Evolutionary conservation across 2,888 invertebrate genomes (phyloP).

Genomic region (Pyralis farinalis): DNA sequence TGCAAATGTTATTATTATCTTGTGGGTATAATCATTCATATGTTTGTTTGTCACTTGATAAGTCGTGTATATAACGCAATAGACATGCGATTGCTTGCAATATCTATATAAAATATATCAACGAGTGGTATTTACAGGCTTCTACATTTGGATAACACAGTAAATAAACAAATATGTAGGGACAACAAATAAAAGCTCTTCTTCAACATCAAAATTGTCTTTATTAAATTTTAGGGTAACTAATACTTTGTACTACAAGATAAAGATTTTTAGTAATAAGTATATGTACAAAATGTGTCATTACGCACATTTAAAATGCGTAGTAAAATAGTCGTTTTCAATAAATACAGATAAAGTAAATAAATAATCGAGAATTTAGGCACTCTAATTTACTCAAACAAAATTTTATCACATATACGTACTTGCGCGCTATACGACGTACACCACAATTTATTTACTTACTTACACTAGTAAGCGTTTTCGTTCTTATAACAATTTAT

Average conservation of each 20-base stretch:
- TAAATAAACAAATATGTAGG: too few species aligned
- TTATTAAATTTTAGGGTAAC: conserved; percentile 71
- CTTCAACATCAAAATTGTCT: conserved; percentile 75
- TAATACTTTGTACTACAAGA: conserved; percentile 77
- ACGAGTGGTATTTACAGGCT: too few species aligned
- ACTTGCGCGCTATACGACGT: conserved; percentile 57
- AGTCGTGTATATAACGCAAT: too few species aligned
- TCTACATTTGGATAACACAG: too few species aligned
- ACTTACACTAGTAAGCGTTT: conserved; percentile 75
- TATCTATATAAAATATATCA: too few species aligned
- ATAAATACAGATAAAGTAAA: conserved; percentile 46
- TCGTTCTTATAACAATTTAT: conserved; percentile 71
- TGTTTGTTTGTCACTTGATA: too few species aligned
- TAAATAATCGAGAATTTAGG: conserved; percentile 72
- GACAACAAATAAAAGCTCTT: neutral
- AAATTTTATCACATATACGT: conserved; percentile 56
- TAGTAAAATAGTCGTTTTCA: conserved; percentile 43
- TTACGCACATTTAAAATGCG: conserved; percentile 44
- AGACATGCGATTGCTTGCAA: too few species aligned
- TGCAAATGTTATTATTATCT: too few species aligned
- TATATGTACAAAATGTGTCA: conserved; percentile 60
- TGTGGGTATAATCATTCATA: too few species aligned
- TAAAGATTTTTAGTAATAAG: conserved; percentile 54
- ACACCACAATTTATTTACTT: conserved; percentile 50
- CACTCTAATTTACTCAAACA: conserved; percentile 68